Base-by-base conservation (phyloP, 2,113 vertebrate genomes). In the Hucho hucho region DNA sequence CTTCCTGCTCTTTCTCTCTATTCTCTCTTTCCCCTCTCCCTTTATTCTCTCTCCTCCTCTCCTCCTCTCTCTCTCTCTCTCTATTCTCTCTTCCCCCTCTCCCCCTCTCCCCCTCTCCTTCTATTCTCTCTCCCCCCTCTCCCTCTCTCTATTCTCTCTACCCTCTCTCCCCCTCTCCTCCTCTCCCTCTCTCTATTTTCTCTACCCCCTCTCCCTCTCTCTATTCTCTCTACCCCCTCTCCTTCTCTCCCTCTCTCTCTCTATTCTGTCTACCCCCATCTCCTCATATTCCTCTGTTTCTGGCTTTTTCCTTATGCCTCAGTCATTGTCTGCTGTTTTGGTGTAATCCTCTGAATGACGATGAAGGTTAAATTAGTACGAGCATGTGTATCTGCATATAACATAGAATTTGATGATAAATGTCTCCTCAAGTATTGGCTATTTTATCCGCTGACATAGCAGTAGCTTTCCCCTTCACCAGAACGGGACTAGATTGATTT, bases 321-420 rank as follows among this genome's bases (percentile, higher is more conserved):
- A 28, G 9, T 61, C 14, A 59, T 11, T 37, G 74, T 56, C 76
- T 83, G 18, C 13, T 28, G 16, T 58, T 75, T 20, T 81, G 79
- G 71, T 85, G 69, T 69, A 77, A 65, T 79, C 72, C 49, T 72
- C 70, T 68, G 64, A 85, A 71, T 77, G 69, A 63, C 1, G 3
- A 61, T 11, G 73, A 78, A 79, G 65, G 65, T 75, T 74, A 64
- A 79, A 82, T 86, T 81, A 82, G 87, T 82, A 75, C 12, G 75
- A 43, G 71, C 74, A 68, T 75, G 83, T 83, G 70, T 59, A 81
- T 83, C 64, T 83, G 74, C 79, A 90, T 89, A 78, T 84, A 87
- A 85, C 79, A 72, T 25, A 64, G 66, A 66, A 69, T 85, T 85
- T 81, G 64, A 84, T 91, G 87, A 90, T 84, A 70, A 89, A 92